phyloP scores from a whole-genome alignment of 2,888 invertebrate genomes.

The Parnassius smintheus region DNA sequence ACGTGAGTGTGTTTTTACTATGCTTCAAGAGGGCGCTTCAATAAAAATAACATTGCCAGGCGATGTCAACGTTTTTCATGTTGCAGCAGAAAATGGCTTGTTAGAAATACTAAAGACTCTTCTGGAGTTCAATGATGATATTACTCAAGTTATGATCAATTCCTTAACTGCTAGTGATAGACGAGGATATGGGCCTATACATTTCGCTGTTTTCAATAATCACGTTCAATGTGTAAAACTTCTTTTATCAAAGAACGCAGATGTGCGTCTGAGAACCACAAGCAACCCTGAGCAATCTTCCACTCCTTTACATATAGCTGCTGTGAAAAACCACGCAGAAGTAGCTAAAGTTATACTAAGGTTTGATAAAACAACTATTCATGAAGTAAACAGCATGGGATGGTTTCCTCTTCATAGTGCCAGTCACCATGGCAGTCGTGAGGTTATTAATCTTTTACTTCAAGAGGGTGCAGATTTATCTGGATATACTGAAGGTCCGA shows the following conservation, averaged over 20 bases:
- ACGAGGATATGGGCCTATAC: constrained; percentile 74
- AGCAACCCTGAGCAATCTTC: constrained; percentile 62
- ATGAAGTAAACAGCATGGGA: constrained; percentile 63
- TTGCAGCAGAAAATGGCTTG: constrained; percentile 80
- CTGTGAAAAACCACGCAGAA: constrained; percentile 59
- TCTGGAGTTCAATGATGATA: constrained; percentile 62
- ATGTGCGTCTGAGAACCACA: constrained; percentile 66
- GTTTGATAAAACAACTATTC: constrained; percentile 63
- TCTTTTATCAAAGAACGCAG: constrained; percentile 67
- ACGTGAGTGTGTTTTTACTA: constrained; percentile 63
- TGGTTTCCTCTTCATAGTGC: constrained; percentile 72
- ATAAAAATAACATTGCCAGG: constrained; percentile 64
- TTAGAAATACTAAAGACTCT: constrained; percentile 76
- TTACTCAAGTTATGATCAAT: constrained; percentile 54
- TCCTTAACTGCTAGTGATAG: constrained; percentile 56
- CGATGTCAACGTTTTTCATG: constrained; percentile 80
- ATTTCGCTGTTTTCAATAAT: constrained; percentile 80
- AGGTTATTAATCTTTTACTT: constrained; percentile 70
- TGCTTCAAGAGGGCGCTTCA: constrained; percentile 72
- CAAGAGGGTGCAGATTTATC: constrained; percentile 73
- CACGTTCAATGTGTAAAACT: constrained; percentile 65
- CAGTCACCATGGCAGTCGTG: constrained; percentile 80
- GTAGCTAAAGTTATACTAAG: constrained; percentile 60
- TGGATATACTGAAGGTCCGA: constrained; percentile 61
- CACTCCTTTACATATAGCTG: constrained; percentile 74